These are phyloP conservation scores for Brachycybe producta DNA, from an alignment of 2,888 invertebrate species.

Conservation along the genomic window DNA sequence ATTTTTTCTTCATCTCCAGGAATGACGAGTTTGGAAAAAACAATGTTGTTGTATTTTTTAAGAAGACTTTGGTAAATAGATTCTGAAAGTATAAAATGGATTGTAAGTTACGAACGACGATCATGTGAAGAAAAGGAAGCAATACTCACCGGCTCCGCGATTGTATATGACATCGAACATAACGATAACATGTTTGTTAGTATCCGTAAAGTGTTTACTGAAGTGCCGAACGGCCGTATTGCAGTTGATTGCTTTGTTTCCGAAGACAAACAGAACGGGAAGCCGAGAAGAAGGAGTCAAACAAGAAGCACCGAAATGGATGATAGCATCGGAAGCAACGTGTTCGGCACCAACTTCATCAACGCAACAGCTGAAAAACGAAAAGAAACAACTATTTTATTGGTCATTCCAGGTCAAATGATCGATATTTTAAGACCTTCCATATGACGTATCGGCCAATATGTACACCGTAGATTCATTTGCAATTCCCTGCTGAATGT, in stretches of 20 bases:
- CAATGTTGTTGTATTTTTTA: background rate
- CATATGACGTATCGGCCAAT: constrained; percentile 81
- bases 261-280: constrained; percentile 61
- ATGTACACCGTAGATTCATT: constrained; percentile 47
- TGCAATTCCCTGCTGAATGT: constrained; percentile 35
- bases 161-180: constrained; percentile 4
- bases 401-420: background rate
- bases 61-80: background rate
- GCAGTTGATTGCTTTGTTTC: constrained; percentile 46
- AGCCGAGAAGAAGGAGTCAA: constrained; percentile 58
- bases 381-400: constrained; percentile 7
- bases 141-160: constrained; percentile 5
- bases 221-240: constrained; percentile 25
- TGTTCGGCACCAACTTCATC: constrained; percentile 84
- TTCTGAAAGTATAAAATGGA: background rate
- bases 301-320: constrained; percentile 87
- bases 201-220: constrained; percentile 24
- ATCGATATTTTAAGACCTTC: constrained; percentile 58
- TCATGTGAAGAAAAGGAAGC: too few relatives aligned
- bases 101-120: background rate
- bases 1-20: background rate
- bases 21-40: background rate
- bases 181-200: background rate
- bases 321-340: constrained; percentile 64
- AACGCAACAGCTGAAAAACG: constrained; percentile 61